phyloP scores from a whole-genome alignment of 2,888 invertebrate genomes.

The Drosophila differens region DNA sequence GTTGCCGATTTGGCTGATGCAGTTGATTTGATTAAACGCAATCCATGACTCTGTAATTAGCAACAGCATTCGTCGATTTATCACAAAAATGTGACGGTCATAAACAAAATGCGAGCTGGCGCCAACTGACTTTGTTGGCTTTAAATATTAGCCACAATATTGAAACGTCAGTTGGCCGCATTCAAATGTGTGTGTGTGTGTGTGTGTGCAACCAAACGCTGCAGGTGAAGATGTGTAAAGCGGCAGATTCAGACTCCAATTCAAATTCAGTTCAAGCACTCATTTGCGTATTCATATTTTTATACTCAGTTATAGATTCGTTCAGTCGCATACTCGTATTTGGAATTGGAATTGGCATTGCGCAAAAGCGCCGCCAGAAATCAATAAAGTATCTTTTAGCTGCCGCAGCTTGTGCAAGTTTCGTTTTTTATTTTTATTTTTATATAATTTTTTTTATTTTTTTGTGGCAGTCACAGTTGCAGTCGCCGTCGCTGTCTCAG shows the following conservation, averaged over 20 bases:
- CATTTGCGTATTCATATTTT: conserved; percentile 26
- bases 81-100: conserved; percentile 64
- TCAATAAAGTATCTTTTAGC: conserved; percentile 66
- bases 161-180: conserved; percentile 20
- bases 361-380: conserved; percentile 68
- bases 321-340: conserved; percentile 35
- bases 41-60: conserved; percentile 63
- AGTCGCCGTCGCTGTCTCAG: conserved; percentile 27
- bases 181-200: not conserved
- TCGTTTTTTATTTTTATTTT: conserved; percentile 3
- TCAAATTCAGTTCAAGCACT: conserved; percentile 39
- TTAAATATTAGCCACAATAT: conserved; percentile 43
- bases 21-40: conserved; percentile 24
- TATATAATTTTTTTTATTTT: not conserved
- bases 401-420: conserved; percentile 31
- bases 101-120: conserved; percentile 63
- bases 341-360: conserved; percentile 57
- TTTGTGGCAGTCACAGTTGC: conserved; percentile 36
- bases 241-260: conserved; percentile 34
- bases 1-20: conserved; percentile 50
- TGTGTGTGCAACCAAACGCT: conserved; percentile 31
- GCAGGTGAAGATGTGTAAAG: conserved; percentile 74
- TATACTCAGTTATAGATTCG: conserved; percentile 38
- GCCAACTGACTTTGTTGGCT: conserved; percentile 42
- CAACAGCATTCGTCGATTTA: conserved; percentile 66